These are phyloP conservation scores for Penaeus chinensis DNA, from an alignment of 1,140 invertebrate species.

Conservation along the genomic window DNA sequence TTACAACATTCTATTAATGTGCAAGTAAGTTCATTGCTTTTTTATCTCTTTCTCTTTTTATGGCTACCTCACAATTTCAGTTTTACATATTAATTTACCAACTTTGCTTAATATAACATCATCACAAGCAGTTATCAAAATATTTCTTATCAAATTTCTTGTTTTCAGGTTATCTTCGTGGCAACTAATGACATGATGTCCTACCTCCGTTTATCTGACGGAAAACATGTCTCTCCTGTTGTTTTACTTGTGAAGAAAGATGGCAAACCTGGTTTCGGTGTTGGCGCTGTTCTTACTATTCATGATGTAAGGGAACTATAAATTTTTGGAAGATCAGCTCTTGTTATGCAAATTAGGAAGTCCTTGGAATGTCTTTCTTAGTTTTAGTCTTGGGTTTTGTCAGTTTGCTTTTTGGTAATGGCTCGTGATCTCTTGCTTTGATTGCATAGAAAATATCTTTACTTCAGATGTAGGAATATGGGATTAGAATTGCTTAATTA, in stretches of 20 bases:
- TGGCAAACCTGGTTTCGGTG: background rate
- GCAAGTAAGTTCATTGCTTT: too few species aligned
- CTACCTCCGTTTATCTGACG: conserved; percentile 43
- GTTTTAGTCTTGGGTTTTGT: too few species aligned
- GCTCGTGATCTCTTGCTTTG: too few species aligned
- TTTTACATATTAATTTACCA: background rate
- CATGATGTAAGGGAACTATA: conserved; percentile 25
- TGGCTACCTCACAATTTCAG: too few species aligned
- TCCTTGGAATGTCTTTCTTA: too few species aligned
- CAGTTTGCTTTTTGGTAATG: too few species aligned
- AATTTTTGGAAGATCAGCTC: background rate
- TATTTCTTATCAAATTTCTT: background rate
- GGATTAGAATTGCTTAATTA: too few species aligned
- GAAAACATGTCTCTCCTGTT: conserved; percentile 38
- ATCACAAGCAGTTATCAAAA: background rate
- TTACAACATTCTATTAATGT: too few species aligned
- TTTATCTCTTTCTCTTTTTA: too few species aligned
- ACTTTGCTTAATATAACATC: background rate
- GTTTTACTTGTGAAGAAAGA: conserved; percentile 1
- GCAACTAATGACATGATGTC: background rate
- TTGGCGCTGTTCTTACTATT: conserved; percentile 35
- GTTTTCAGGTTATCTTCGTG: conserved; percentile 40
- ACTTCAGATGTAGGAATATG: too few species aligned
- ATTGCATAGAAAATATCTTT: too few species aligned
- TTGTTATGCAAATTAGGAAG: background rate